phyloP scores from a whole-genome alignment of 37 sponge, comb jelly and placozoan genomes.

The Hormiphora californensis region DNA sequence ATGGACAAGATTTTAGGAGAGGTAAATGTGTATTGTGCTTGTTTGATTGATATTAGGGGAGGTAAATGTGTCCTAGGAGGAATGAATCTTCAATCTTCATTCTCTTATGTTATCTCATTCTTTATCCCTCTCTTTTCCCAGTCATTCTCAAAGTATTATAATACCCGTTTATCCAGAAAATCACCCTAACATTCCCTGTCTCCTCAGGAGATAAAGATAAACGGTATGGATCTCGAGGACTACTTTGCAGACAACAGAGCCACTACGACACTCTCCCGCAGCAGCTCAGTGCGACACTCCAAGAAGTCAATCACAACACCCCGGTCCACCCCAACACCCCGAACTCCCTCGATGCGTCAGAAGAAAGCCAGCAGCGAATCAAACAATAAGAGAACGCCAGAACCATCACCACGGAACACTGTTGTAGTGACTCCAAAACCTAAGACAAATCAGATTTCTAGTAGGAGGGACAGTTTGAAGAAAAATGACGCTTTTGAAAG shows the following conservation, averaged over 20 bases:
- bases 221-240: constrained; percentile 22
- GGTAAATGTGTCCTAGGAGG: not conserved
- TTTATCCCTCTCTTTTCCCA: no score
- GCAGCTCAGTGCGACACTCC: not conserved
- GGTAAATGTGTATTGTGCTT: not conserved
- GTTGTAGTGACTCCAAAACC: no score
- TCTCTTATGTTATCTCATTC: not conserved
- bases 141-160: no score
- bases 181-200: not conserved
- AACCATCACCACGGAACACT: no score
- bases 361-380: no score
- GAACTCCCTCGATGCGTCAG: no score
- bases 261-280: constrained; percentile 8
- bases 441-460: no score
- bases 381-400: no score
- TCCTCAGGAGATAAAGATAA: constrained; percentile 22
- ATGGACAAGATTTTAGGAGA: constrained; percentile 33
- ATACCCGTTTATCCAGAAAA: not conserved
- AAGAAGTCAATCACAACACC: constrained; percentile 9
- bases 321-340: not conserved
- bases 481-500: no score
- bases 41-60: not conserved
- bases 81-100: not conserved
- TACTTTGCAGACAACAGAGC: constrained; percentile 45
- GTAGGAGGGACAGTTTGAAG: no score